Conservation (phyloP, 2,888 invertebrate genomes). For the Heliconius hortense region DNA sequence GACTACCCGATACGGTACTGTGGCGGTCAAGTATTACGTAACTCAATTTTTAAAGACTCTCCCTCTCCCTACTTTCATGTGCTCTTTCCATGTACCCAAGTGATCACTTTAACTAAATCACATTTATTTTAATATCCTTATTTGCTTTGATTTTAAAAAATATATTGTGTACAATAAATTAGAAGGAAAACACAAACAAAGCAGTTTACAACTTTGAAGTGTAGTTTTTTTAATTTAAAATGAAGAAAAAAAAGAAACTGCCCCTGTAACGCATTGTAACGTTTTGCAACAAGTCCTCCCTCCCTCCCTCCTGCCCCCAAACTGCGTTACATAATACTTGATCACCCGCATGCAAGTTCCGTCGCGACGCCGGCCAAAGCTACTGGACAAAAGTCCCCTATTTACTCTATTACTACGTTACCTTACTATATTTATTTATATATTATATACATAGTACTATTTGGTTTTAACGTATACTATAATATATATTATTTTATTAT, state of each 20-base stretch:
- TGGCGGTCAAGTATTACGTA: not conserved
- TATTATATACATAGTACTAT: constrained; percentile 2
- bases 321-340: not conserved
- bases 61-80: not conserved
- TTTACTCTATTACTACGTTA: constrained; percentile 17
- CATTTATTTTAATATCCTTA: too few species aligned
- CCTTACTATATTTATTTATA: not conserved
- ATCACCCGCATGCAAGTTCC: constrained; percentile 42
- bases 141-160: too few species aligned
- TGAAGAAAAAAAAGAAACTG: not conserved
- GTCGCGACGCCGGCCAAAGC: constrained; percentile 7
- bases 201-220: too few species aligned
- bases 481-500: not conserved
- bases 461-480: not conserved
- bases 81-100: too few species aligned
- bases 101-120: too few species aligned
- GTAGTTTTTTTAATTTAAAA: too few species aligned
- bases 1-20: constrained; percentile 42
- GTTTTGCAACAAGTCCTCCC: not conserved
- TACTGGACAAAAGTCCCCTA: not conserved
- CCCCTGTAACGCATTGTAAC: not conserved
- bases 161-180: too few species aligned
- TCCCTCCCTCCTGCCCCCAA: not conserved
- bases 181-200: too few species aligned
- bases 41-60: not conserved